Evolutionary conservation across 2,113 vertebrate genomes (phyloP).

Genomic region (Rhynchopsitta pachyrhyncha): DNA sequence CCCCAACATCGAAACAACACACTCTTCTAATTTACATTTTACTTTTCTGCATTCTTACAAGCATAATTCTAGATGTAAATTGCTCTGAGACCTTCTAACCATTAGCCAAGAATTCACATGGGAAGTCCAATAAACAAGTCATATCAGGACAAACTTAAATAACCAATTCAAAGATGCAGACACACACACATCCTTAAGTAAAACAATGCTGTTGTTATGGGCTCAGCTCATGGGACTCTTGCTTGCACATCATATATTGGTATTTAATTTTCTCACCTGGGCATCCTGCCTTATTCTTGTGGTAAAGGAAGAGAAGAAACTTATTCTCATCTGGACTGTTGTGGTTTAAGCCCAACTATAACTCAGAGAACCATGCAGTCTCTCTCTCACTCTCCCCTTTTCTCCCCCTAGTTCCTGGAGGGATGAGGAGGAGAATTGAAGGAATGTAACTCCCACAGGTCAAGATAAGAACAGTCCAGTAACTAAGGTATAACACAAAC

Average conservation of each 20-base stretch:
- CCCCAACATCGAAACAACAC: rapidly evolving
- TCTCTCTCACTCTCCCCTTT: too few relatives aligned
- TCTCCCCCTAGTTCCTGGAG: too few relatives aligned
- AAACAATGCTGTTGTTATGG: background rate
- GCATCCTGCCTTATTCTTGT: background rate
- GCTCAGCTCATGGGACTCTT: background rate
- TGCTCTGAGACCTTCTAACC: background rate
- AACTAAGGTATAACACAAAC: too few relatives aligned
- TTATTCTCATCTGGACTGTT: background rate
- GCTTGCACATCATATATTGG: rapidly evolving
- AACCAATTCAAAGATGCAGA: background rate
- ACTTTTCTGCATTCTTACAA: background rate
- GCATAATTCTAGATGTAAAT: background rate
- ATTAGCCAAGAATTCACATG: background rate
- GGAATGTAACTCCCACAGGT: too few relatives aligned
- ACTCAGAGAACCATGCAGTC: too few relatives aligned
- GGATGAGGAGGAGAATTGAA: too few relatives aligned
- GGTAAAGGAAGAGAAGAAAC: background rate
- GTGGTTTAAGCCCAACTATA: too few relatives aligned
- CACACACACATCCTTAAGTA: background rate
- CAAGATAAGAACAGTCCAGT: too few relatives aligned
- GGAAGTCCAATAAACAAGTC: background rate
- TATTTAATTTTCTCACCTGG: background rate
- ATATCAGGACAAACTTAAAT: background rate
- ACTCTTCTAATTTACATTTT: background rate